Conservation (phyloP, 2,113 vertebrate species). For the Galemys pyrenaicus region DNA sequence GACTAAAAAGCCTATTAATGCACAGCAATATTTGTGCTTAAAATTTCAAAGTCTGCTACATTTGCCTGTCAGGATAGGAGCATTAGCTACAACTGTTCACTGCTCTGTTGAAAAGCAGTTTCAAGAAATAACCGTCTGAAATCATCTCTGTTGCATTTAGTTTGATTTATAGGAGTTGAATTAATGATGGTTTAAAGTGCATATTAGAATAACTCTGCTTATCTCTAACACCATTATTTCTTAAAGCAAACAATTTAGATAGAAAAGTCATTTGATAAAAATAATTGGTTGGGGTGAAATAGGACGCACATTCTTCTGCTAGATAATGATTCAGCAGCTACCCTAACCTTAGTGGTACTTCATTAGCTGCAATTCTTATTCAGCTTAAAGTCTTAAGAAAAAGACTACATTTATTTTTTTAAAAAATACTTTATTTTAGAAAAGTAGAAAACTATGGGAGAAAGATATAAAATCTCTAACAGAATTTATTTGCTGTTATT, state of each 20-base stretch:
- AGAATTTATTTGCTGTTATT: slow-evolving; percentile 41
- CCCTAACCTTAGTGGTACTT: slow-evolving; percentile 40
- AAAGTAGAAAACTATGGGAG: background rate
- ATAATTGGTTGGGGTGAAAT: slow-evolving; percentile 65
- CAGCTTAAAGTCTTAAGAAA: slow-evolving; percentile 44
- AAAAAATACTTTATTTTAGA: slow-evolving; percentile 40
- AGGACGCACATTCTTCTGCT: slow-evolving; percentile 61
- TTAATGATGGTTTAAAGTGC: slow-evolving; percentile 16
- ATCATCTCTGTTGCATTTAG: slow-evolving; percentile 54
- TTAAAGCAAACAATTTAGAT: slow-evolving; percentile 69
- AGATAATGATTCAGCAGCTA: slow-evolving; percentile 49
- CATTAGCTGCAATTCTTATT: slow-evolving; percentile 53
- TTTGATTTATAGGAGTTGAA: slow-evolving; percentile 62
- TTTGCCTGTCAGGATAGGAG: slow-evolving; percentile 23
- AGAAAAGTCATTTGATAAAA: slow-evolving; percentile 73
- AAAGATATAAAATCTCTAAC: slow-evolving; percentile 34
- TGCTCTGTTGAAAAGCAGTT: slow-evolving; percentile 52
- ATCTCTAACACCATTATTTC: slow-evolving; percentile 58
- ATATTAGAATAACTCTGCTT: slow-evolving; percentile 42
- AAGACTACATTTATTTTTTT: background rate
- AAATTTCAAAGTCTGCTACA: slow-evolving; percentile 56
- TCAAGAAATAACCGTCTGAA: slow-evolving; percentile 56
- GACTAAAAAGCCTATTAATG: slow-evolving; percentile 47
- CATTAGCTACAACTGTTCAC: slow-evolving; percentile 47
- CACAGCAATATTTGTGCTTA: slow-evolving; percentile 49